These are phyloP conservation scores for Amphibalanus amphitrite DNA, from an alignment of 1,140 invertebrate species.

Conservation along the genomic window DNA sequence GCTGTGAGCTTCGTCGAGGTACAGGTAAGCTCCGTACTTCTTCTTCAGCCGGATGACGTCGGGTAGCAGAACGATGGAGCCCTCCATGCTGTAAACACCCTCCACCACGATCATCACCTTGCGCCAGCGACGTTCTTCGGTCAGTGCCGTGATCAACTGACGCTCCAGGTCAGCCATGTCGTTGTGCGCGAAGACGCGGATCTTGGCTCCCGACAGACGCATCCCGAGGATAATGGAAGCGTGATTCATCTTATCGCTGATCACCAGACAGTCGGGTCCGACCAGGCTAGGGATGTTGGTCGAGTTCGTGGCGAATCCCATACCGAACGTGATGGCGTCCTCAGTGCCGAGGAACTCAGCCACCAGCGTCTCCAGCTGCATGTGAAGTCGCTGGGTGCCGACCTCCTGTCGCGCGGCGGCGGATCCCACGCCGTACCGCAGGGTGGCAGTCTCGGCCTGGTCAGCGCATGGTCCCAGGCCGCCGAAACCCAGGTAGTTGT, in stretches of 20 bases:
- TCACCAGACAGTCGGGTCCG: conserved; percentile 61
- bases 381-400: conserved; percentile 51
- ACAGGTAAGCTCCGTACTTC: conserved; percentile 86
- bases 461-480: conserved; percentile 53
- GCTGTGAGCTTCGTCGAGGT: conserved; percentile 91
- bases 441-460: conserved; percentile 40
- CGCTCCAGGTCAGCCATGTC: conserved; percentile 74
- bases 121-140: conserved; percentile 71
- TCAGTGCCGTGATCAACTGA: conserved; percentile 53
- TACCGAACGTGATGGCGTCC: conserved; percentile 84
- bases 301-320: conserved; percentile 97
- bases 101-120: conserved; percentile 91
- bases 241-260: conserved; percentile 95
- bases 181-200: conserved; percentile 23
- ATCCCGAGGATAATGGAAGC: conserved; percentile 88
- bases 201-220: conserved; percentile 66
- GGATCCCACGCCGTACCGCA: conserved; percentile 48
- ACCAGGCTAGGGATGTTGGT: conserved; percentile 77
- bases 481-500: conserved; percentile 84
- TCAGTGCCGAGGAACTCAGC: conserved; percentile 85
- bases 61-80: conserved; percentile 75
- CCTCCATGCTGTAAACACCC: conserved; percentile 97
- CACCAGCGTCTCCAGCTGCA: conserved; percentile 62
- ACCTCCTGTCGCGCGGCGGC: conserved; percentile 43
- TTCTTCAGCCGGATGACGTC: conserved; percentile 81